Conservation (phyloP, 2,113 vertebrate species). For the Motacilla alba region DNA sequence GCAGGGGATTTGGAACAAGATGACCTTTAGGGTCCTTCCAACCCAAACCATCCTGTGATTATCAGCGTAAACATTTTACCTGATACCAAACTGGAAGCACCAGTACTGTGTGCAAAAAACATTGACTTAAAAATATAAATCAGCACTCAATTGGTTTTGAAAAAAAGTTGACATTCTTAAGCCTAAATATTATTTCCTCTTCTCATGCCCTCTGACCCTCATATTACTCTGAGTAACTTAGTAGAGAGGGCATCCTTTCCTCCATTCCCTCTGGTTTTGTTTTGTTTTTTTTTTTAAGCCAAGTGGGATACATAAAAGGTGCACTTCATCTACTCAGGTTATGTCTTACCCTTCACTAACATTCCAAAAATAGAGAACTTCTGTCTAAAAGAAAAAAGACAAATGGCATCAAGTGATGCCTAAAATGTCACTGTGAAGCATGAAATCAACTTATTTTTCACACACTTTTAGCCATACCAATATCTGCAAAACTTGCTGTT, state of each 20-base stretch:
- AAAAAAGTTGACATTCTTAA: neutral
- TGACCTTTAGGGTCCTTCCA: neutral
- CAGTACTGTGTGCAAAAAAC: neutral
- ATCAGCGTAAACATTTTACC: neutral
- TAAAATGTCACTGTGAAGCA: conserved; percentile 18
- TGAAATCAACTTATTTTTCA: neutral
- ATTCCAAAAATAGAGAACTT: neutral
- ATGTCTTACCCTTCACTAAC: neutral
- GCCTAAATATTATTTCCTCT: neutral
- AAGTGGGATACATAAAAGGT: neutral
- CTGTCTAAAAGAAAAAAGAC: neutral
- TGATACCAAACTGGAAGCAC: neutral
- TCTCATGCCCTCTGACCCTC: neutral
- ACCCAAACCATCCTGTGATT: neutral
- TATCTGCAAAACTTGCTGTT: neutral
- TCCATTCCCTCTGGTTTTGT: neutral
- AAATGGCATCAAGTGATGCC: neutral
- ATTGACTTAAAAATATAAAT: neutral
- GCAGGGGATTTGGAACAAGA: neutral
- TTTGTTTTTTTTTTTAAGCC: neutral
- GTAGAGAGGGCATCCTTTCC: neutral
- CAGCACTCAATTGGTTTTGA: neutral
- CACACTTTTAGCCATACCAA: neutral
- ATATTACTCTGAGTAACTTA: neutral
- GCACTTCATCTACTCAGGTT: neutral